Conservation (phyloP, 2,113 vertebrate species). For the Amazona guildingii region DNA sequence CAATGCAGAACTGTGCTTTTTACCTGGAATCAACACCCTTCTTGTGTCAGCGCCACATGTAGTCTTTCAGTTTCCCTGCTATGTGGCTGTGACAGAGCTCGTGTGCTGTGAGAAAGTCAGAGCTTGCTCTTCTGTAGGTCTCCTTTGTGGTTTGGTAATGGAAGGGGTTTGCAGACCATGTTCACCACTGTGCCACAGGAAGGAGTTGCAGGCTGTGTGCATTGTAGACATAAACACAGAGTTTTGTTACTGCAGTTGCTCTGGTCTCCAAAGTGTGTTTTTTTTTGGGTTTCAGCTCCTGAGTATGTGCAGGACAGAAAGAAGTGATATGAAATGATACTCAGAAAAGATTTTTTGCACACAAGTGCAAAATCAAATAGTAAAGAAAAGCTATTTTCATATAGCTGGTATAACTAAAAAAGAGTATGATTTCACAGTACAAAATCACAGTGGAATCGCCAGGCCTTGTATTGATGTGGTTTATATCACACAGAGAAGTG, state of each 20-base stretch:
- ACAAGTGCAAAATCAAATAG: not conserved
- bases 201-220: not conserved
- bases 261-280: not conserved
- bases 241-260: not conserved
- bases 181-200: rapidly evolving
- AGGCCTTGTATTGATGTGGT: not conserved
- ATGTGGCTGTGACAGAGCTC: not conserved
- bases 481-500: not conserved
- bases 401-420: not conserved
- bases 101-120: not conserved
- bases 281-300: not conserved
- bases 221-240: rapidly evolving
- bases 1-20: not conserved
- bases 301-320: not conserved
- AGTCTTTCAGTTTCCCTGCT: not conserved
- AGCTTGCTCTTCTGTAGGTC: rapidly evolving
- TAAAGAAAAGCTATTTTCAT: not conserved
- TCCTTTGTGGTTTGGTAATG: not conserved
- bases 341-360: not conserved
- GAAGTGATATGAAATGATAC: not conserved
- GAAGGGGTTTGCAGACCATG: not conserved
- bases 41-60: not conserved
- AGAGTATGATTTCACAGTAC: not conserved
- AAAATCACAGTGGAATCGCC: not conserved
- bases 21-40: not conserved